Evolutionary conservation across 2,113 vertebrate species (phyloP).

Genomic region (Chamaetylas fuelleborni): DNA sequence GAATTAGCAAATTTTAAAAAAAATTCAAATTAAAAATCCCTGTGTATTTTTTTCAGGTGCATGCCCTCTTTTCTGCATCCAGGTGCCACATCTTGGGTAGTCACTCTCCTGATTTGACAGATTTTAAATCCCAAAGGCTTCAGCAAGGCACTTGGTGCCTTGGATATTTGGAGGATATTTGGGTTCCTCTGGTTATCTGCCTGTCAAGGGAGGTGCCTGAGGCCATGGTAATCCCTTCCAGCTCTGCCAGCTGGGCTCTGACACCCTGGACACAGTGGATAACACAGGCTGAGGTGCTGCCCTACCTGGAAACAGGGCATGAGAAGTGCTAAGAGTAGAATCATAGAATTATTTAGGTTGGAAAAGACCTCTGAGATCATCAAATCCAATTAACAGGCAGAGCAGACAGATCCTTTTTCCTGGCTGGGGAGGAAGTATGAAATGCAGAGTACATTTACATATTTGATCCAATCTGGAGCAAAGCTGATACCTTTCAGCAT

Average conservation of each 20-base stretch:
- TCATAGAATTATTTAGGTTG: background rate
- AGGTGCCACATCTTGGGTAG: background rate
- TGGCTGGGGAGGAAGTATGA: background rate
- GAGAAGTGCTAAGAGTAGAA: background rate
- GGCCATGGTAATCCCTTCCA: background rate
- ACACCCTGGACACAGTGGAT: fast-evolving
- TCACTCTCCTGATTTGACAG: background rate
- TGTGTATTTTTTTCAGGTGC: background rate
- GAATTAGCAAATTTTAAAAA: background rate
- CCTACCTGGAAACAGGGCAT: background rate
- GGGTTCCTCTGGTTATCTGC: background rate
- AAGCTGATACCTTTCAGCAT: background rate
- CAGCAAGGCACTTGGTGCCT: background rate
- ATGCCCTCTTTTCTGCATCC: background rate
- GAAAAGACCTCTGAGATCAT: background rate
- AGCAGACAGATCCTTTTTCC: background rate
- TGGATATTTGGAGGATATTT: background rate
- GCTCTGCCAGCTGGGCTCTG: background rate
- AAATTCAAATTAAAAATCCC: fast-evolving
- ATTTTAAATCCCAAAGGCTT: background rate
- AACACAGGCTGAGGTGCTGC: background rate
- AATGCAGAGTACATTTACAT: background rate
- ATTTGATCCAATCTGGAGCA: background rate
- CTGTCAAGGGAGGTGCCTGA: background rate
- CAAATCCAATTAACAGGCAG: background rate